phyloP scores from a whole-genome alignment of 2,888 invertebrate species.

The Vesta saturnalis region DNA sequence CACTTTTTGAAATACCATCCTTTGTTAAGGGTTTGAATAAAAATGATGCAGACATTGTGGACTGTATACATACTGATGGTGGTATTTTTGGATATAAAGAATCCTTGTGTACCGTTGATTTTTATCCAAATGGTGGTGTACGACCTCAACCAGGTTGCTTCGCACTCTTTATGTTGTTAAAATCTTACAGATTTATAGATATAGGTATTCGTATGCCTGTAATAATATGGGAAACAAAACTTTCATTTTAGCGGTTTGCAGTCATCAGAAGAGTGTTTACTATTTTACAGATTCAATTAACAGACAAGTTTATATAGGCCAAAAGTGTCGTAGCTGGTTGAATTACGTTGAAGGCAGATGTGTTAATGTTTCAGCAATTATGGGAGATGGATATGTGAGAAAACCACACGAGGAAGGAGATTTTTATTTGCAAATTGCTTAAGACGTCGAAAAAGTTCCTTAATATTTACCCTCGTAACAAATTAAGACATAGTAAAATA shows the following conservation, averaged over 20 bases:
- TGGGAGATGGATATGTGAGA: constrained; percentile 45
- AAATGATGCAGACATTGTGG: constrained; percentile 68
- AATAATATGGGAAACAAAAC: no score
- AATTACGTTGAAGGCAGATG: constrained; percentile 40
- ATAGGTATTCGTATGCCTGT: constrained; percentile 27
- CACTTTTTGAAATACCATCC: constrained; percentile 58
- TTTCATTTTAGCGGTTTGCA: constrained; percentile 43
- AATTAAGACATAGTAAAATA: no score
- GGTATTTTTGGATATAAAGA: constrained; percentile 63
- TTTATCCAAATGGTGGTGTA: constrained; percentile 68
- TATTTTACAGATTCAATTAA: constrained; percentile 46
- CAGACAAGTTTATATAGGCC: constrained; percentile 32
- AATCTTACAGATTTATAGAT: constrained; percentile 46
- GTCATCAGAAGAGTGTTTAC: constrained; percentile 46
- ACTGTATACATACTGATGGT: constrained; percentile 70
- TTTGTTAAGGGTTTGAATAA: constrained; percentile 64
- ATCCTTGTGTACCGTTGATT: constrained; percentile 65
- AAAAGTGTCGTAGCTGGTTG: constrained; percentile 42
- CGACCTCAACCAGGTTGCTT: constrained; percentile 66
- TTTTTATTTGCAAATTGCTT: no score
- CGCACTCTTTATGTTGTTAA: no score
- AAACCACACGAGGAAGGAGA: constrained; percentile 40
- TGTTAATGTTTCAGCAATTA: constrained; percentile 31
- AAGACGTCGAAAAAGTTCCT: no score
- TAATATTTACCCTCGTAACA: no score